Base-by-base conservation (phyloP, 1,140 invertebrate species). In the Meteorus sp. region DNA sequence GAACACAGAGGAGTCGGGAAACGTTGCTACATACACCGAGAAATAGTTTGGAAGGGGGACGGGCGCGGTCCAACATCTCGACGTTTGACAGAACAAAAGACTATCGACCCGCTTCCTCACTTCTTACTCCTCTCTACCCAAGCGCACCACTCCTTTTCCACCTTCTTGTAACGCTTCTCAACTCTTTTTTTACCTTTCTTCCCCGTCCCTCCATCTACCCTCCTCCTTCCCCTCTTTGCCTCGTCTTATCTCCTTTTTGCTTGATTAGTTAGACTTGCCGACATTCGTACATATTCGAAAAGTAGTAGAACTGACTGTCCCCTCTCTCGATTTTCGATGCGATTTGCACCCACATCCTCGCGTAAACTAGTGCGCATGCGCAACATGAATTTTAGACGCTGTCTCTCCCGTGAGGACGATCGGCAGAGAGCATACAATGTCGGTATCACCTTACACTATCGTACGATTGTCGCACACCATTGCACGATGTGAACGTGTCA, bases 31-130 rank as follows among this genome's bases (percentile, higher is more conserved):
- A n/a, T n/a, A n/a, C n/a, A n/a, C n/a, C n/a, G n/a, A n/a, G n/a
- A n/a, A n/a, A n/a, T n/a, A n/a, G n/a, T n/a, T n/a, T n/a, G n/a
- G n/a, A n/a, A n/a, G n/a, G n/a, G n/a, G n/a, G n/a, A n/a, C 62
- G 62, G 66, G 63, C 64, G 72, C 68, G 67, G 74, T 76, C 63
- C 69, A n/a, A 66, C 70, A 67, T 72, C 73, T 62, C 60, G 67
- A 76, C 69, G 65, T 77, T 77, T 80, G 78, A 79, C 78, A 80
- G 76, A 76, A 80, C 76, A 80, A 80, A 78, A 78, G 76, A 72
- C 70, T 73, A 77, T 76, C 74, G 73, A 75, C 75, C 72, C 64
- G 62, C 60, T 54, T 51, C 59, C 60, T 61, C 60, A 63, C 63
- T 56, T 56, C 19, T 61, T 58, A 59, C 63, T 70, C 56, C n/a